Base-by-base conservation (phyloP, 2,113 vertebrate species). In the Hydrolagus affinis region DNA sequence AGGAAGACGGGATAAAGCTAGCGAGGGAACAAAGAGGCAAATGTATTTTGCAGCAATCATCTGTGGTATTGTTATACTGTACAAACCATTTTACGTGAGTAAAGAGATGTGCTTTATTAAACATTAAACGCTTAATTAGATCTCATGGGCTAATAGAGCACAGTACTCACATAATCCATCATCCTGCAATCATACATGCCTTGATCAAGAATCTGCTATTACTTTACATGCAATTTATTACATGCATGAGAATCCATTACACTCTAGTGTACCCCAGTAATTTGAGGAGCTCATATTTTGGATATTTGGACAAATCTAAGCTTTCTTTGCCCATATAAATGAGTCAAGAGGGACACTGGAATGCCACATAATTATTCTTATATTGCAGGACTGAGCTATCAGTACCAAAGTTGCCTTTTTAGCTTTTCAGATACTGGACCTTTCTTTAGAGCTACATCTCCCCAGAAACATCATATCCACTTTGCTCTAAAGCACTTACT, bases 101-200 rank as follows among this genome's bases (percentile, higher is more conserved):
- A 83, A 83, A 66, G 62, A 32, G 78, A 83, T 21, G 15, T 32
- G 66, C 66, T 66, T 23, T 28, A 30, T 64, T 32, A 30, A 44
- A 83, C 15, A 83, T 9, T 56, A 28, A 2, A 83, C 17, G 19
- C 15, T 32, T 83, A 68, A 83, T 83, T 83, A 83, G 59, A 66
- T 80, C 77, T 62, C 59, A 64, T 28, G 59, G 64, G 64, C 64
- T 62, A 80, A 8, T 73, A 28, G 59, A 64, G 59, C 17, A 80
- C 23, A 64, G 59, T 28, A 80, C 59, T 30, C 60, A 15, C 59
- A 80, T 30, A 17, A 80, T 64, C 77, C n/a, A 80, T 30, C 77
- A 80, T 30, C 19, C 19, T 11, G 44, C 12, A 56, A 76, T 21
- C 44, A n/a, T 19, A 23, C 1, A 83, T n/a, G 17, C 44, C 44